A percentile compares a stretch with the other conserved stretches of the same genome.
phyloP scores from a whole-genome alignment of 2,888 invertebrate genomes.

The Catocala nupta region DNA sequence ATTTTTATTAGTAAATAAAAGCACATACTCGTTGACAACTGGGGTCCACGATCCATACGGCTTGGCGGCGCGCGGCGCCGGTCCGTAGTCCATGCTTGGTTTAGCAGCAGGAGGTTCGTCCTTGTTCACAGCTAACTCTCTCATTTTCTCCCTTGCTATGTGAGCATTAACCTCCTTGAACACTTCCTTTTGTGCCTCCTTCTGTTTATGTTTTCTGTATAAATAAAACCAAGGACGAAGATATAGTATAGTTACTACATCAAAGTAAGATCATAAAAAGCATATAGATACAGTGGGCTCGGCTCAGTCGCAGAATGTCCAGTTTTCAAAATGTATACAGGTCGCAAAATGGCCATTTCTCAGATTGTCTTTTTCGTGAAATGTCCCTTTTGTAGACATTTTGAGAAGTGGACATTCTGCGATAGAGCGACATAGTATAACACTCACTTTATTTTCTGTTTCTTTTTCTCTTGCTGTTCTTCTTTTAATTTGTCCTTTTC shows the following conservation, averaged over 20 bases:
- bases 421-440: constrained; percentile 15
- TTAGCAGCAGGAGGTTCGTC: constrained; percentile 48
- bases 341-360: no score
- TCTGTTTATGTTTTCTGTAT: constrained; percentile 71
- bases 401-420: no score
- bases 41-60: constrained; percentile 93
- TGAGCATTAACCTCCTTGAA: constrained; percentile 73
- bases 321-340: no score
- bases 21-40: constrained; percentile 88
- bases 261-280: constrained; percentile 1
- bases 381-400: no score
- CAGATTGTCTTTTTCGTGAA: no score
- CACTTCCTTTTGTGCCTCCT: constrained; percentile 73
- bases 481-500: constrained; percentile 81
- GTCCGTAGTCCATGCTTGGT: constrained; percentile 72
- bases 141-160: constrained; percentile 83
- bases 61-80: constrained; percentile 86
- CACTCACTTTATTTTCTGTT: constrained; percentile 72
- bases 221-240: not conserved
- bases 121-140: constrained; percentile 78
- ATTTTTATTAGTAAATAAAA: not conserved
- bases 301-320: no score
- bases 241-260: not conserved
- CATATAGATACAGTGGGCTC: not conserved
- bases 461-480: constrained; percentile 66